Conservation (phyloP, 2,797 vertebrate species). For the Notolepis coatsorum region DNA sequence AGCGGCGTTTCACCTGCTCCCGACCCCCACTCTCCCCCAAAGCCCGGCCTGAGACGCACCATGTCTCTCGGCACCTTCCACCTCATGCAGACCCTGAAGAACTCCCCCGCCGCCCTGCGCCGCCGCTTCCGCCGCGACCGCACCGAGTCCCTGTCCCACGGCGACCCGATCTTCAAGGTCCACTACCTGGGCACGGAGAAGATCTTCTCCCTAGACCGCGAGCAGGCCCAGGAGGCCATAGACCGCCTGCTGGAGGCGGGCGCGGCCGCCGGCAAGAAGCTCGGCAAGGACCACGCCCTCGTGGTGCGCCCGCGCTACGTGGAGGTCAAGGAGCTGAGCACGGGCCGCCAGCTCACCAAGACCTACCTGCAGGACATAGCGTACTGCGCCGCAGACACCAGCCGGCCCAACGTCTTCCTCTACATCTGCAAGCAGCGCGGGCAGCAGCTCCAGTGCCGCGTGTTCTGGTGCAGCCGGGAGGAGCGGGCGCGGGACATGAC, state of each 20-base stretch:
- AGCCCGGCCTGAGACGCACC: conserved; percentile 30
- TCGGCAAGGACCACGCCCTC: conserved; percentile 83
- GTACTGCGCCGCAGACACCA: conserved; percentile 80
- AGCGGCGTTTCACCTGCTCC: not conserved
- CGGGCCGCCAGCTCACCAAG: conserved; percentile 85
- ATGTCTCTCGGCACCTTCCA: conserved; percentile 82
- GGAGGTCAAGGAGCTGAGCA: conserved; percentile 87
- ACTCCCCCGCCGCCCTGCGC: conserved; percentile 83
- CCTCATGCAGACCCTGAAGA: conserved; percentile 84
- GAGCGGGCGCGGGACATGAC: conserved; percentile 85
- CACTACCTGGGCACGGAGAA: conserved; percentile 86
- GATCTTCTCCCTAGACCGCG: conserved; percentile 84
- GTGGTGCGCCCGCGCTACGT: conserved; percentile 85
- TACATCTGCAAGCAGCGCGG: conserved; percentile 86
- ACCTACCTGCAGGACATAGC: conserved; percentile 88
- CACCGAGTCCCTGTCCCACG: conserved; percentile 83
- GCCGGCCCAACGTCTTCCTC: conserved; percentile 82
- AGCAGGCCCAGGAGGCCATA: conserved; percentile 84
- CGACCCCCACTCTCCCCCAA: not conserved
- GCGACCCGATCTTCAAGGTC: conserved; percentile 86
- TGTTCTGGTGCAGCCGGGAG: conserved; percentile 86
- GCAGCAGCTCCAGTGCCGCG: conserved; percentile 86
- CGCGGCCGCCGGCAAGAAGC: conserved; percentile 67
- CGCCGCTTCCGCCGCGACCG: conserved; percentile 81
- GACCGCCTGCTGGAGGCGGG: conserved; percentile 71